Base-by-base conservation (phyloP, 2,888 invertebrate genomes). In the Mesorhabditis sp. region DNA sequence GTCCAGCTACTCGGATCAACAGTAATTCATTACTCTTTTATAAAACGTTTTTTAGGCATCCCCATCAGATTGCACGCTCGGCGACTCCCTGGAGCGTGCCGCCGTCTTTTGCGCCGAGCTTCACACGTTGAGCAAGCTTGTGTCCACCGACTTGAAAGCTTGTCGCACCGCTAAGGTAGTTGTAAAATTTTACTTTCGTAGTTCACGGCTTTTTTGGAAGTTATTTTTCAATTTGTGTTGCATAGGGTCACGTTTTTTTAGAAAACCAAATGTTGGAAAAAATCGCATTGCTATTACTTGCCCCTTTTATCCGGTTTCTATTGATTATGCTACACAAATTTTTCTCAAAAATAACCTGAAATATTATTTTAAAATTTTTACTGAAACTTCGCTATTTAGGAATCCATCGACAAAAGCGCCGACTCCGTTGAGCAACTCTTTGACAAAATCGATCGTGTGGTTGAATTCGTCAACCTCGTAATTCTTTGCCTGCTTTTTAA, bases 401-500 rank as follows among this genome's bases (percentile, higher is more conserved):
- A n/a, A 10, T 10, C 58, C 7, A 50, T 50, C 58, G 58, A n/a
- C 2, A n/a, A 50, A n/a, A 50, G n/a, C 7, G n/a, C n/a, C 58
- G 58, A 50, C 58, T 50, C 58, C 10, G 7, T 50, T 50, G n/a
- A 50, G 58, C 58, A 50, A n/a, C 58, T 50, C 7, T 50, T 50
- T n/a, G 58, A 10, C 7, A 50, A n/a, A 50, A 50, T 50, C 58
- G 58, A 50, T 50, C 58, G n/a, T 13, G 10, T 50, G 10, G 58
- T 50, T n/a, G 58, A 50, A 50, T 50, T 50, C n/a, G 58, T 50
- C n/a, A n/a, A 50, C n/a, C 58, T 13, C 10, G 58, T 50, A n/a
- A 50, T 13, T 50, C 7, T 13, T 50, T 50, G n/a, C 7, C 58
- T 50, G 7, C 7, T 50, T 50, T 50, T 50, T 13, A 50, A 50